A percentile compares a stretch with the other conserved stretches of the same genome.
These are phyloP conservation scores for Rhabdornis inornatus DNA, from an alignment of 2,113 vertebrate species.

Conservation along the genomic window DNA sequence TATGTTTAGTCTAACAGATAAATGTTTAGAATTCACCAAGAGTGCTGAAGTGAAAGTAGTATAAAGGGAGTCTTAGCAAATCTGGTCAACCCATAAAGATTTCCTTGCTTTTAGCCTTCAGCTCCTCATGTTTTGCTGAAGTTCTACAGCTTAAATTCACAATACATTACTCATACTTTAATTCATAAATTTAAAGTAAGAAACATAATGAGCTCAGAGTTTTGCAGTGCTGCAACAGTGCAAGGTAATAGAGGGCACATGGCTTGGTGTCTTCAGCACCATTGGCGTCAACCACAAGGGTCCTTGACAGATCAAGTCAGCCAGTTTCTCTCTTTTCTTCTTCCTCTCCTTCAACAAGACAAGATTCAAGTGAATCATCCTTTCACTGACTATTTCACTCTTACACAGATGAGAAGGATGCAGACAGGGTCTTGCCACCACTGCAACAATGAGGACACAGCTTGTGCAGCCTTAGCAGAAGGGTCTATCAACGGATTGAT, in stretches of 20 bases:
- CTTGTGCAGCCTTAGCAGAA: background rate
- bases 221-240: background rate
- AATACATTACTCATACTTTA: background rate
- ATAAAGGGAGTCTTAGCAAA: background rate
- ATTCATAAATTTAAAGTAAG: background rate
- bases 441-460: background rate
- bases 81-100: background rate
- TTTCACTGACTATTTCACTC: background rate
- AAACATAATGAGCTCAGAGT: background rate
- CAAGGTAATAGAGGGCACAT: background rate
- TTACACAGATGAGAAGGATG: background rate
- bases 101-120: background rate
- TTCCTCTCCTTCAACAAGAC: background rate
- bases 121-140: background rate
- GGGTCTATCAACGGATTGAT: background rate
- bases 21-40: constrained; percentile 15
- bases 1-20: constrained; percentile 38
- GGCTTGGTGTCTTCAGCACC: accelerated
- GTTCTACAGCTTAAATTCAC: background rate
- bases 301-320: background rate
- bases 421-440: background rate
- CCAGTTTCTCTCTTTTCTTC: background rate
- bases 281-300: background rate
- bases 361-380: background rate
- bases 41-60: background rate